A percentile compares a stretch with the other conserved stretches of the same genome.
These are phyloP conservation scores for Dichetophora obliterata DNA, from an alignment of 2,888 invertebrate species.

Conservation along the genomic window DNA sequence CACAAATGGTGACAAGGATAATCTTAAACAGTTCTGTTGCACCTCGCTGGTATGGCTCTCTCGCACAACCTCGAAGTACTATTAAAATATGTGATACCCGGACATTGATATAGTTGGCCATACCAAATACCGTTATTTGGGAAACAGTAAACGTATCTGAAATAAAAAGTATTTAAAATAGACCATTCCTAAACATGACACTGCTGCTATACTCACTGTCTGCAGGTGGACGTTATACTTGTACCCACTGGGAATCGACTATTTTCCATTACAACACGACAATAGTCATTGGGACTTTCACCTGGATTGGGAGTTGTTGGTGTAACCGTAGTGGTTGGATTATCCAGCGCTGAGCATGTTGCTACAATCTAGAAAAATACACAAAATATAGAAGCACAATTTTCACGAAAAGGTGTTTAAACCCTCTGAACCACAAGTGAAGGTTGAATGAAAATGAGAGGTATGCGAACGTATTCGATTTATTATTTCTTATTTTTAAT, in stretches of 20 bases:
- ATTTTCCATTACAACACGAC: slow-evolving; percentile 46
- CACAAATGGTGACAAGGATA: too few relatives aligned
- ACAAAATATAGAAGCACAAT: too few relatives aligned
- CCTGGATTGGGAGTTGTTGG: slow-evolving; percentile 28
- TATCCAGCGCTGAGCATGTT: slow-evolving; percentile 53
- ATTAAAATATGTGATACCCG: slow-evolving; percentile 55
- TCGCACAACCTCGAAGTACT: slow-evolving; percentile 48
- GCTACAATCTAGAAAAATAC: slow-evolving; percentile 44
- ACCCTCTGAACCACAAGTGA: too few relatives aligned
- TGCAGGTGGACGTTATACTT: slow-evolving; percentile 54
- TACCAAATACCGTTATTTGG: slow-evolving; percentile 51
- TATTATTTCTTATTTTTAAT: too few relatives aligned
- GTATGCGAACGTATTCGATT: too few relatives aligned
- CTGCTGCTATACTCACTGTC: slow-evolving; percentile 48
- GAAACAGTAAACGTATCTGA: slow-evolving; percentile 56
- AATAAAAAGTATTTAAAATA: neutral
- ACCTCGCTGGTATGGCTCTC: slow-evolving; percentile 49
- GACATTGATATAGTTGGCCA: slow-evolving; percentile 56
- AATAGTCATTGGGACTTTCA: slow-evolving; percentile 49
- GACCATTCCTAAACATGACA: neutral
- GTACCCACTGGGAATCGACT: slow-evolving; percentile 54
- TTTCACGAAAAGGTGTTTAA: too few relatives aligned
- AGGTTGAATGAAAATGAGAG: too few relatives aligned
- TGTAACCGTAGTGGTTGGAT: slow-evolving; percentile 47
- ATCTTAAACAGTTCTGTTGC: slow-evolving; percentile 45